phyloP scores from a whole-genome alignment of 2,113 vertebrate species.

The Paramormyrops kingsleyae region DNA sequence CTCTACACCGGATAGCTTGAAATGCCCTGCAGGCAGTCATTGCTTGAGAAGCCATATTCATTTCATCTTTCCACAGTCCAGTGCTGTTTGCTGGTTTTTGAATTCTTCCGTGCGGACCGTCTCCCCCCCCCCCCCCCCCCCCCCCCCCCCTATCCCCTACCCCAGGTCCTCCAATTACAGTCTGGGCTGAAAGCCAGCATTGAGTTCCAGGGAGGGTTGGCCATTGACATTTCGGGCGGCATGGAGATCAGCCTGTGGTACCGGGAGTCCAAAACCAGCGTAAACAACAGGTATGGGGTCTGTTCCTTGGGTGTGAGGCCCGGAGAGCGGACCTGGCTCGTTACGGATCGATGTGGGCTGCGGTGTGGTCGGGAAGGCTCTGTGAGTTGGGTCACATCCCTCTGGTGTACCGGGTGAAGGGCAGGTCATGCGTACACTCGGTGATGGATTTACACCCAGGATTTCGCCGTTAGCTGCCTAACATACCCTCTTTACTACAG shows the following conservation, averaged over 20 bases:
- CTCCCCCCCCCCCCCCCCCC: background rate
- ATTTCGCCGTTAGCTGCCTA: background rate
- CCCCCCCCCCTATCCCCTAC: too few relatives aligned
- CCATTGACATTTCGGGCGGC: conserved; percentile 91
- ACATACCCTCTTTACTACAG: background rate
- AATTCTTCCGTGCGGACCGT: background rate
- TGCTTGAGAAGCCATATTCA: background rate
- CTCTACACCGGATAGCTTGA: background rate
- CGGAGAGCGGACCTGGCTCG: background rate
- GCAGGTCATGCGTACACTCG: background rate
- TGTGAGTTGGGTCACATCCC: background rate
- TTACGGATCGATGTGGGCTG: background rate
- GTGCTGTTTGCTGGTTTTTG: background rate
- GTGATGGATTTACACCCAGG: background rate
- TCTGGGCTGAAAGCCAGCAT: conserved; percentile 73
- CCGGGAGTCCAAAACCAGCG: conserved; percentile 90
- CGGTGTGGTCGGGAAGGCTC: background rate
- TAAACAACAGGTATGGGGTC: conserved; percentile 81
- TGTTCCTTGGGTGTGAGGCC: background rate
- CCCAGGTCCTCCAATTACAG: conserved; percentile 80
- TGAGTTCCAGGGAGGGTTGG: conserved; percentile 80
- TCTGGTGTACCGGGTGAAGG: background rate
- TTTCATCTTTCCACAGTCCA: conserved; percentile 4
- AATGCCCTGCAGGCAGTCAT: background rate
- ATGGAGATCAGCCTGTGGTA: conserved; percentile 99